Conservation (phyloP, 2,113 vertebrate genomes). For the Lutjanus erythropterus region DNA sequence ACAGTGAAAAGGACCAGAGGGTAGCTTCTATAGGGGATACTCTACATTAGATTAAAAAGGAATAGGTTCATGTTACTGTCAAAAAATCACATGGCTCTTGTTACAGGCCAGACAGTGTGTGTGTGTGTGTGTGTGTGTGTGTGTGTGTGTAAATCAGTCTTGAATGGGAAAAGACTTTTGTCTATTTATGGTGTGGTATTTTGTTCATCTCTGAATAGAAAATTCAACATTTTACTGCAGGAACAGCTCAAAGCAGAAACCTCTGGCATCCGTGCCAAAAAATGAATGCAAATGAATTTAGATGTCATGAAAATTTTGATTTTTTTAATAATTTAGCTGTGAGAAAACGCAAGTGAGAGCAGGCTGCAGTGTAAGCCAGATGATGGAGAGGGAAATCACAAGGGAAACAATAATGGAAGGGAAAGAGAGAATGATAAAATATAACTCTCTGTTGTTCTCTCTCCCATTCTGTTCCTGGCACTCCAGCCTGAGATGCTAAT, state of each 20-base stretch:
- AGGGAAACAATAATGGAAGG: slow-evolving; percentile 42
- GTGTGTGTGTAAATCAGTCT: background rate
- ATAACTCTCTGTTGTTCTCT: slow-evolving; percentile 48
- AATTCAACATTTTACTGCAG: background rate
- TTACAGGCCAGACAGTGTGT: slow-evolving; percentile 65
- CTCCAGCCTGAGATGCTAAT: slow-evolving; percentile 74
- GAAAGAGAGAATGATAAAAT: slow-evolving; percentile 47
- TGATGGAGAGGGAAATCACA: slow-evolving; percentile 21
- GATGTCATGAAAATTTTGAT: background rate
- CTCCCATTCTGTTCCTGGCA: slow-evolving; percentile 46
- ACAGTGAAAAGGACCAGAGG: background rate
- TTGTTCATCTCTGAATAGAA: background rate
- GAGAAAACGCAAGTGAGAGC: too few relatives aligned
- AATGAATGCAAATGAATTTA: background rate
- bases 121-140: slow-evolving; percentile 31
- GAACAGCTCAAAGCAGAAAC: background rate
- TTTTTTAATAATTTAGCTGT: background rate
- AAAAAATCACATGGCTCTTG: slow-evolving; percentile 65
- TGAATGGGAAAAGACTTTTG: slow-evolving; percentile 15
- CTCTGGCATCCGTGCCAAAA: background rate
- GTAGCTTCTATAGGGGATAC: slow-evolving; percentile 20
- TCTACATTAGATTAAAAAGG: slow-evolving; percentile 53
- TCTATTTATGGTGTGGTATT: slow-evolving; percentile 32
- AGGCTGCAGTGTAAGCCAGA: background rate
- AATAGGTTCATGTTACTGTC: slow-evolving; percentile 63